These are phyloP conservation scores for Crocidura indochinensis DNA, from an alignment of 2,797 vertebrate genomes.

Conservation along the genomic window DNA sequence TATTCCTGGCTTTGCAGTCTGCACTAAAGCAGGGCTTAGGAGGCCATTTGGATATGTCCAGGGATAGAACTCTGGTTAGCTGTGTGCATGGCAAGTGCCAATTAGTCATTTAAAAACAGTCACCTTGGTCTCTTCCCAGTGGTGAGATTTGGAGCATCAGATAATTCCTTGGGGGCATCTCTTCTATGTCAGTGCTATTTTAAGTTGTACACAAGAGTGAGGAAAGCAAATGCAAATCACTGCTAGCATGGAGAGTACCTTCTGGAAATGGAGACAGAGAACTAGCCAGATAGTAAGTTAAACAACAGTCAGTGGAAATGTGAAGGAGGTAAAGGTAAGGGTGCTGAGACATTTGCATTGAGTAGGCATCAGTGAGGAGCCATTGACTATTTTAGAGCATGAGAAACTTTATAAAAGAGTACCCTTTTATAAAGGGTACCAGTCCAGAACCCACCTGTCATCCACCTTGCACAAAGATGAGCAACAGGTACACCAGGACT, in stretches of 20 bases:
- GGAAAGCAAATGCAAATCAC: fast-evolving
- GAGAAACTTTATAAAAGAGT: neutral
- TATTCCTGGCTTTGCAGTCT: too few species aligned
- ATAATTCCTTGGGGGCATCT: fast-evolving
- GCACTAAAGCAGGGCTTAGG: too few species aligned
- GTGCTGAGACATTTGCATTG: fast-evolving
- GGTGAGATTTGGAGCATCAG: neutral
- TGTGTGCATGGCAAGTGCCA: too few species aligned
- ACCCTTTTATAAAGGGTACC: neutral
- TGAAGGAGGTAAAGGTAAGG: neutral
- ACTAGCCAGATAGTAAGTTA: neutral
- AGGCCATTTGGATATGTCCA: too few species aligned
- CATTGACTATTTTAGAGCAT: fast-evolving
- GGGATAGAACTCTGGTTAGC: too few species aligned
- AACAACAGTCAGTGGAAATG: fast-evolving
- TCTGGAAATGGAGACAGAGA: neutral
- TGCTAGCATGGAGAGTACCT: neutral
- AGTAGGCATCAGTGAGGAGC: fast-evolving
- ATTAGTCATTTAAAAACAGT: neutral
- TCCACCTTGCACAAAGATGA: too few species aligned
- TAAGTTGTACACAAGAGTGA: neutral
- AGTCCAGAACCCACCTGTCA: neutral
- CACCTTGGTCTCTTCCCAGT: fast-evolving
- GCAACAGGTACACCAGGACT: neutral
- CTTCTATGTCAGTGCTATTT: fast-evolving